These are phyloP conservation scores for Sarotherodon lohbergeri DNA, from an alignment of 2,113 vertebrate genomes.

Conservation along the genomic window DNA sequence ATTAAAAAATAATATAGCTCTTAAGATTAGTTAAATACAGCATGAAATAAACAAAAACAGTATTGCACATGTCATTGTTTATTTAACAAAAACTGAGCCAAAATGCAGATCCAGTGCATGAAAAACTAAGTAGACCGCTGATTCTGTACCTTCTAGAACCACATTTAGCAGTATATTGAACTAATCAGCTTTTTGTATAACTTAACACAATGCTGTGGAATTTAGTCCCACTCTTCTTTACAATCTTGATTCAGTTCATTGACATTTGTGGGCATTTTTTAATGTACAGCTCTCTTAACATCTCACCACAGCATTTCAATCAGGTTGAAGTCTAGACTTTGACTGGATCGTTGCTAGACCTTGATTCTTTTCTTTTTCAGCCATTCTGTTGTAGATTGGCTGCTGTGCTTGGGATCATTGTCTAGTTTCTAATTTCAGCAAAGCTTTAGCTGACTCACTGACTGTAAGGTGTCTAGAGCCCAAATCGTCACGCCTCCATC, in stretches of 20 bases:
- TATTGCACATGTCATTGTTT: neutral
- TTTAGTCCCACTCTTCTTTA: neutral
- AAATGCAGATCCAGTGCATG: neutral
- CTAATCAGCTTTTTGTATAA: neutral
- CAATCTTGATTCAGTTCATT: accelerated
- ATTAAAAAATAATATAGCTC: neutral
- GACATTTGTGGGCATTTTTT: neutral
- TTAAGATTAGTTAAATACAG: neutral
- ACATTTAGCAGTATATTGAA: neutral
- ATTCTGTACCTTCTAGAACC: neutral
- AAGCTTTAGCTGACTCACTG: neutral
- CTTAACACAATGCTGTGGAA: neutral
- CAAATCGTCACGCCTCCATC: accelerated
- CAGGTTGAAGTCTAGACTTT: neutral
- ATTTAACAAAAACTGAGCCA: neutral
- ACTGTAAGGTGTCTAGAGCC: neutral
- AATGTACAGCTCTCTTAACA: neutral
- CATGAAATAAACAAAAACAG: neutral
- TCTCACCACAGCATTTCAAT: neutral
- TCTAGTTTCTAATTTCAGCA: neutral
- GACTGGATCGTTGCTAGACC: neutral
- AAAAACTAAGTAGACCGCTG: neutral
- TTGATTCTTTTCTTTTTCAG: neutral
- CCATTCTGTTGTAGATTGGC: neutral
- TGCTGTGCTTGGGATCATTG: neutral